Evolutionary conservation across 1,140 invertebrate species (phyloP), one percentile per base, ranked within the genome.

Genomic region (Cotesia glomerata): DNA sequence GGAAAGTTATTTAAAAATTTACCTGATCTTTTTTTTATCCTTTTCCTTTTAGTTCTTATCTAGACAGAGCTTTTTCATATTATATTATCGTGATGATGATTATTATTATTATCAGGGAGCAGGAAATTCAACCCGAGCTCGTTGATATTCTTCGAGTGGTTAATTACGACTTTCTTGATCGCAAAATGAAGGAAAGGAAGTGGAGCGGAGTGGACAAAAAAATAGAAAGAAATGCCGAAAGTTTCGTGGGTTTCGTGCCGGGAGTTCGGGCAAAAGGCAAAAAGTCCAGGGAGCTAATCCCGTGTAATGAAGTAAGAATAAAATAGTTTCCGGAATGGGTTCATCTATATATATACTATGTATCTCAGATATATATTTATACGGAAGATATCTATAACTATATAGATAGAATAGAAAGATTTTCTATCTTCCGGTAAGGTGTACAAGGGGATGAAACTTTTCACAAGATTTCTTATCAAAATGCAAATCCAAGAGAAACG

Each of bases 381-480:
- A 39, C 9, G 1, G 5, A 26, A 39, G 5, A 39, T 39, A 39
- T 39, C 5, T 39, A 39, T 39, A 39, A 8, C 9, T 39, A 39
- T 39, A 39, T 39, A 39, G 36, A 9, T 64, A 52, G 74, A 72
- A 75, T 74, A 70, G 52, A 79, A 79, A 79, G 78, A 79, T 79
- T 78, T 81, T 65, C 73, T 72, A 75, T 77, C 76, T 76, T 77
- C 68, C 70, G 73, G 32, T 59, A 71, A 26, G 72, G 71, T 65
- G 61, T 39, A 69, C 49, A 54, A 34, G 56, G 61, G 58, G 54
- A 63, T 74, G 75, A 73, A 85, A 86, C 81, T 87, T 86, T 81
- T 78, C 79, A 73, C 78, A 80, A 85, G 83, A 84, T 85, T 86
- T 85, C 84, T 87, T 86, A 86, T 87, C 85, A 86, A 87, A 87